Evolutionary conservation across 2,888 invertebrate genomes (phyloP).

Genomic region (Epiblema foenella): DNA sequence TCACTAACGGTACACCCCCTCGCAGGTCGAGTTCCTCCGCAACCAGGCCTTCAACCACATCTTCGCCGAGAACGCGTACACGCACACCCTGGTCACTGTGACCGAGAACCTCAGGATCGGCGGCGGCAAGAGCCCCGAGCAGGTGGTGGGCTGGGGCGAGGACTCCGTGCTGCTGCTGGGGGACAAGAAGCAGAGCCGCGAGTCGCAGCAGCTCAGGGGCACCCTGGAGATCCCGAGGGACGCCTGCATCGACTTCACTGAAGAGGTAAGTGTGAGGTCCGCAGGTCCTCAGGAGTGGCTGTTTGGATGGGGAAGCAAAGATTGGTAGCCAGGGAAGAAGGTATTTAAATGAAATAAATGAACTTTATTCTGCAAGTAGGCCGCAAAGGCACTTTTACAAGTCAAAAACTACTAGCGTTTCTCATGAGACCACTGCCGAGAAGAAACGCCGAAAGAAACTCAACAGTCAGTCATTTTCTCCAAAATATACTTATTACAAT

Average conservation of each 20-base stretch:
- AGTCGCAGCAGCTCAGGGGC: conserved; percentile 81
- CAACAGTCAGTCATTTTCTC: no score
- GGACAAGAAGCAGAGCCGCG: conserved; percentile 87
- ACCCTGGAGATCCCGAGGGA: conserved; percentile 85
- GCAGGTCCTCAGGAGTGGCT: no score
- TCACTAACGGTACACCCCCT: neutral
- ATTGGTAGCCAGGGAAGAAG: no score
- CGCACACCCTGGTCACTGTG: conserved; percentile 86
- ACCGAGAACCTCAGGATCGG: conserved; percentile 82
- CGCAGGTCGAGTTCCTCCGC: conserved; percentile 55
- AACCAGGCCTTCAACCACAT: conserved; percentile 53
- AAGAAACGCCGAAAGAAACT: no score
- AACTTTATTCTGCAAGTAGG: no score
- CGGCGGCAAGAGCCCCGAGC: conserved; percentile 82
- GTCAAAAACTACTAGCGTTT: no score
- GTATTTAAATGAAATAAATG: no score
- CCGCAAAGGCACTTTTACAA: no score
- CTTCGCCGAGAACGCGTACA: conserved; percentile 84
- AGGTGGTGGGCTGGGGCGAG: conserved; percentile 86
- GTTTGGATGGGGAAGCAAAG: no score
- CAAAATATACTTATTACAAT: no score
- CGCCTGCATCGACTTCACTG: conserved; percentile 88
- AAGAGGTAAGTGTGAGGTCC: conserved; percentile 87
- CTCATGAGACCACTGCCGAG: no score
- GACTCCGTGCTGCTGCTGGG: conserved; percentile 86